Evolutionary conservation across 2,888 invertebrate species (phyloP).

Genomic region (Formica aserva): DNA sequence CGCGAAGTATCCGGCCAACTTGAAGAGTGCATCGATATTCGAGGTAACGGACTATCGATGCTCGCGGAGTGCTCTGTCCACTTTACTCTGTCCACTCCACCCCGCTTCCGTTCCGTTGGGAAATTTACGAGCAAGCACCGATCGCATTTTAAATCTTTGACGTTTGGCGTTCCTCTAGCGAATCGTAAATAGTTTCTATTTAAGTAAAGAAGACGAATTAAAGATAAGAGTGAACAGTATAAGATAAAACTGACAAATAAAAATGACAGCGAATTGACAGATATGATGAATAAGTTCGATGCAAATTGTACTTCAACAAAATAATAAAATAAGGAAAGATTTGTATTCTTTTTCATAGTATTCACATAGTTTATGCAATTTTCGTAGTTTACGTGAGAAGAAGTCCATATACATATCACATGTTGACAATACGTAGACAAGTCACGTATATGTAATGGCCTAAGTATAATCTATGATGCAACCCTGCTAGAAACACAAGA

Average conservation of each 20-base stretch:
- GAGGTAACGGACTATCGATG: conserved; percentile 58
- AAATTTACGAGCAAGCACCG: conserved; percentile 59
- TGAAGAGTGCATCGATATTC: conserved; percentile 62
- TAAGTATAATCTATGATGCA: conserved; percentile 26
- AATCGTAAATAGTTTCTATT: conserved; percentile 31
- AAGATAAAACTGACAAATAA: not conserved
- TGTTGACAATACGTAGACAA: conserved; percentile 5
- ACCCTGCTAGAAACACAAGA: conserved; percentile 24
- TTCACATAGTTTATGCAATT: not conserved
- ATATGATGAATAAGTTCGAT: not conserved
- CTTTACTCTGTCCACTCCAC: conserved; percentile 41
- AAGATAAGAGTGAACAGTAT: not conserved
- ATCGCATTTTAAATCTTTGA: conserved; percentile 65
- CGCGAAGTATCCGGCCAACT: conserved; percentile 31
- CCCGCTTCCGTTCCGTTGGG: conserved; percentile 26
- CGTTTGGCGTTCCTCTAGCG: conserved; percentile 18
- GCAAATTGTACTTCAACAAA: not conserved
- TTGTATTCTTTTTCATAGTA: not conserved
- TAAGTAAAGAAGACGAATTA: conserved; percentile 24
- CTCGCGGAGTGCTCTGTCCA: conserved; percentile 54
- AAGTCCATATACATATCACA: conserved; percentile 11
- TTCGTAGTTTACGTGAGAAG: not conserved
- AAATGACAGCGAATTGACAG: not conserved
- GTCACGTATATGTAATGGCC: conserved; percentile 6
- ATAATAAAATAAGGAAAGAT: not conserved